Evolutionary conservation across 2,797 vertebrate genomes (phyloP).

Genomic region (Myiotriccus ornatus): DNA sequence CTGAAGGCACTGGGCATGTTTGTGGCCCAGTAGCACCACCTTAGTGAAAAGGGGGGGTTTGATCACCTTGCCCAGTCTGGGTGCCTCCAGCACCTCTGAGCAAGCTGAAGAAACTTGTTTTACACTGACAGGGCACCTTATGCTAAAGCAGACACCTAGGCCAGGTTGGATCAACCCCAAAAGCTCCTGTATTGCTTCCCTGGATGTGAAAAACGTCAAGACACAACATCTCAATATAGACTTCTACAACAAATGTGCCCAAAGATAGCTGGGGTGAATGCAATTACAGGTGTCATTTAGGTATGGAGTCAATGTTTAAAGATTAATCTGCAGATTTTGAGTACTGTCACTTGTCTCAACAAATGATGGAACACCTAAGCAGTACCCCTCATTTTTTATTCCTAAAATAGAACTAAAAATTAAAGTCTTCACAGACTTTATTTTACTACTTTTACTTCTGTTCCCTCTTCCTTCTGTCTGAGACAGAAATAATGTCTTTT

Average conservation of each 20-base stretch:
- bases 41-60: background rate
- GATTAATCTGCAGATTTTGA: background rate
- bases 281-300: background rate
- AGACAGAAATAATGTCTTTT: background rate
- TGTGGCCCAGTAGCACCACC: background rate
- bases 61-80: background rate
- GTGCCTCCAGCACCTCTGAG: background rate
- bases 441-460: background rate
- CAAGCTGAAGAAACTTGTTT: accelerated
- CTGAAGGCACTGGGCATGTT: background rate
- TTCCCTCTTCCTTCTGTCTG: background rate
- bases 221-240: accelerated
- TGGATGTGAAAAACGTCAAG: background rate
- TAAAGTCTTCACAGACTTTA: background rate
- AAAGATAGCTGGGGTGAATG: background rate
- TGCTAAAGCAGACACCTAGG: background rate
- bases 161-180: background rate
- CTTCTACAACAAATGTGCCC: background rate
- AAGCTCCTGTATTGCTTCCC: background rate
- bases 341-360: background rate
- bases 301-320: background rate
- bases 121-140: background rate
- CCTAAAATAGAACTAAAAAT: background rate
- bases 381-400: background rate
- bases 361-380: background rate